Evolutionary conservation across 1,140 invertebrate species (phyloP).

Genomic region (Drosophila cardini): DNA sequence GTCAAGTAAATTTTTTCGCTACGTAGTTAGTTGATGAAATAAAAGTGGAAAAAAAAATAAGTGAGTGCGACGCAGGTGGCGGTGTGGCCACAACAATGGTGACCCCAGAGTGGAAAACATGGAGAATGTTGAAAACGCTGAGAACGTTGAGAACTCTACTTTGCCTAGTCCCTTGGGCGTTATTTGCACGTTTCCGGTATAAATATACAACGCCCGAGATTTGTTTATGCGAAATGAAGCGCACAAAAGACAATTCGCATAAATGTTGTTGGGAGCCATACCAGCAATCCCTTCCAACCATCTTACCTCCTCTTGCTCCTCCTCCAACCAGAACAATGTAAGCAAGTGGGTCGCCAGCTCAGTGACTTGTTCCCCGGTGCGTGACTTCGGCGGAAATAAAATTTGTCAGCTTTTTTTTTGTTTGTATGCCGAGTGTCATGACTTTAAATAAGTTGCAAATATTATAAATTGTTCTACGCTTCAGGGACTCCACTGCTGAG

Average conservation of each 20-base stretch:
- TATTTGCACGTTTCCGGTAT: slow-evolving; percentile 82
- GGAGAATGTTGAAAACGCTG: slow-evolving; percentile 22
- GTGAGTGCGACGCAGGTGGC: slow-evolving; percentile 68
- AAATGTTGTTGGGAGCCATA: slow-evolving; percentile 64
- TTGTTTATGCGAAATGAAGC: slow-evolving; percentile 82
- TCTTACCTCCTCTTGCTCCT: not conserved
- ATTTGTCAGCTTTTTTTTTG: slow-evolving; percentile 67
- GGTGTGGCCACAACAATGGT: slow-evolving; percentile 60
- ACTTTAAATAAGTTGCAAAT: slow-evolving; percentile 73
- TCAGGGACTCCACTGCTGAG: slow-evolving; percentile 27
- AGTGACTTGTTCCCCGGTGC: slow-evolving; percentile 72
- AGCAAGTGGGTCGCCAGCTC: slow-evolving; percentile 70
- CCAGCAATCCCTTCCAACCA: slow-evolving; percentile 3
- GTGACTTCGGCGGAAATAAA: slow-evolving; percentile 78
- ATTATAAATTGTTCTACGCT: slow-evolving; percentile 34
- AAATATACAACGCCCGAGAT: slow-evolving; percentile 80
- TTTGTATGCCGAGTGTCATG: slow-evolving; percentile 34
- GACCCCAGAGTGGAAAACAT: slow-evolving; percentile 48
- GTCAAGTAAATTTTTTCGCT: slow-evolving; percentile 76
- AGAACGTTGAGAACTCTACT: slow-evolving; percentile 58
- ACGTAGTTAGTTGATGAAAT: slow-evolving; percentile 77
- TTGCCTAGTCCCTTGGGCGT: slow-evolving; percentile 78
- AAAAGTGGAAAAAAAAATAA: slow-evolving; percentile 35
- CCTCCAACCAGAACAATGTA: slow-evolving; percentile 11
- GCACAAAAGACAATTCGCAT: slow-evolving; percentile 81